phyloP scores from a whole-genome alignment of 2,888 invertebrate species.

The Spodoptera littoralis region DNA sequence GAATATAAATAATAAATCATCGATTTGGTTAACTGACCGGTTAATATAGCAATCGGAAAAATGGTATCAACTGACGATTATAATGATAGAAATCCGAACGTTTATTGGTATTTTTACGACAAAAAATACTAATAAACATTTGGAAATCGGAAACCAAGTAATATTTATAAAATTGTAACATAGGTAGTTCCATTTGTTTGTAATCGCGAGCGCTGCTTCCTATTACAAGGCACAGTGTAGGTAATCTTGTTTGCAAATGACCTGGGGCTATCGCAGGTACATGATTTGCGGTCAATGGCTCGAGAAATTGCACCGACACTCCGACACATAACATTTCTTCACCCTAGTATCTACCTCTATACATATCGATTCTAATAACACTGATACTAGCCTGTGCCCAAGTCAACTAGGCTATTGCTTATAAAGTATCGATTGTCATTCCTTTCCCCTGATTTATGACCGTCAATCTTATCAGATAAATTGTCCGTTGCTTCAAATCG shows the following conservation, averaged over 20 bases:
- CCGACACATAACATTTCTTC: slow-evolving; percentile 56
- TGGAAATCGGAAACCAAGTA: slow-evolving; percentile 25
- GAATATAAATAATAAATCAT: neutral
- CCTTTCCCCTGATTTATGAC: slow-evolving; percentile 22
- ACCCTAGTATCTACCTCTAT: slow-evolving; percentile 44
- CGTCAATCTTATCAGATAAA: slow-evolving; percentile 36
- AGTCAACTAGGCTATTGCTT: slow-evolving; percentile 33
- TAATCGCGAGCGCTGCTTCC: slow-evolving; percentile 62
- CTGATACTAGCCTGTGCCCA: slow-evolving; percentile 42
- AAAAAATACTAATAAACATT: neutral
- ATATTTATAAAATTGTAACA: slow-evolving; percentile 41
- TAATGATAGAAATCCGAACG: slow-evolving; percentile 7
- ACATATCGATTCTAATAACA: slow-evolving; percentile 47
- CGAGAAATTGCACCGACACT: slow-evolving; percentile 72
- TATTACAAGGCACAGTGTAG: slow-evolving; percentile 55
- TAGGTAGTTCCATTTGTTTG: slow-evolving; percentile 58
- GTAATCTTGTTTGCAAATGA: slow-evolving; percentile 76
- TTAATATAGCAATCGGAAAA: slow-evolving; percentile 28
- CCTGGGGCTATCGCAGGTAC: slow-evolving; percentile 72
- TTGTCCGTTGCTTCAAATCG: slow-evolving; percentile 22
- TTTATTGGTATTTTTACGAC: slow-evolving; percentile 14
- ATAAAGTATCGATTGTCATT: slow-evolving; percentile 42
- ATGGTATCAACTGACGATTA: slow-evolving; percentile 29
- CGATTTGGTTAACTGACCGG: slow-evolving; percentile 13
- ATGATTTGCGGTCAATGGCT: slow-evolving; percentile 78